Conservation (phyloP, 2,888 invertebrate species). For the Agonopterix subpropinquella region DNA sequence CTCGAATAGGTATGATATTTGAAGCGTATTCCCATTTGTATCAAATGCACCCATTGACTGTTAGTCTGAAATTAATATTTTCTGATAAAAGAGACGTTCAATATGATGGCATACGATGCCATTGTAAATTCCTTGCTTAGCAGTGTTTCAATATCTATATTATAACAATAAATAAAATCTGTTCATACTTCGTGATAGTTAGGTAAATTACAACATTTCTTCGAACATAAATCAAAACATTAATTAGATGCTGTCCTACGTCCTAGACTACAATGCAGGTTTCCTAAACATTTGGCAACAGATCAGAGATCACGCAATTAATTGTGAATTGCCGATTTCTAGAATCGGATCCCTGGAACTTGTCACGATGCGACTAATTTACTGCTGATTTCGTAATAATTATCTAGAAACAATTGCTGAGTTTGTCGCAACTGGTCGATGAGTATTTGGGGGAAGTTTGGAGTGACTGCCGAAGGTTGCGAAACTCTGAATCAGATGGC, state of each 20-base stretch:
- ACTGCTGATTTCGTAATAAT: conserved; percentile 44
- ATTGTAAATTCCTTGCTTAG: no score
- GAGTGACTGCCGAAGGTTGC: conserved; percentile 29
- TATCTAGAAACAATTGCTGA: conserved; percentile 51
- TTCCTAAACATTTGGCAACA: conserved; percentile 50
- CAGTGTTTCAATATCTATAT: no score
- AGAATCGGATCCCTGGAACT: conserved; percentile 45
- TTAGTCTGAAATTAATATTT: no score
- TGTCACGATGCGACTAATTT: conserved; percentile 64
- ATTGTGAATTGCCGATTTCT: conserved; percentile 55
- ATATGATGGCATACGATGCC: no score
- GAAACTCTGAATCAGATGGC: conserved; percentile 43
- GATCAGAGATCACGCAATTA: conserved; percentile 66
- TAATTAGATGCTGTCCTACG: conserved; percentile 4
- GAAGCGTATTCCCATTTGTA: no score
- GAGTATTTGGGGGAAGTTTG: conserved; percentile 52
- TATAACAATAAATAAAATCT: no score
- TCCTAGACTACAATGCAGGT: conserved; percentile 17
- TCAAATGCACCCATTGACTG: no score
- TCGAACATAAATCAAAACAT: background rate
- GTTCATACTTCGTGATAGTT: no score
- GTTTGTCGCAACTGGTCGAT: conserved; percentile 35
- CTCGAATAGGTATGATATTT: no score
- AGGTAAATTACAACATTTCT: no score
- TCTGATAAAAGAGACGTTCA: no score